Percentiles rank a stretch among this genome's conserved stretches.
Conservation (phyloP, 1,140 invertebrate species). For the Drosophila nigrodunni region DNA sequence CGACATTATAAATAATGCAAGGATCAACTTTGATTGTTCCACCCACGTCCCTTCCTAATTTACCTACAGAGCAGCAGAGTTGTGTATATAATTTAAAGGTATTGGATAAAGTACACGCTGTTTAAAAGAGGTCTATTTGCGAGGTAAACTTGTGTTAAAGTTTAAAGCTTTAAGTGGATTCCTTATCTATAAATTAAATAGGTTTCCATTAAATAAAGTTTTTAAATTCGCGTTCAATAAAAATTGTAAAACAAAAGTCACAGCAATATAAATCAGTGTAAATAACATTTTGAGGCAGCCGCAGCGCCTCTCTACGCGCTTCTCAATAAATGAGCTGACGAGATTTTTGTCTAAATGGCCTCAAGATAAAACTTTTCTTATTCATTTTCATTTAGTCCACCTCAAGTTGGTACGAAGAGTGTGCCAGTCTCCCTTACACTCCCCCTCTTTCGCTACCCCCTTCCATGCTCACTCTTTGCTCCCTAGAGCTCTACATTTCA, state of each 20-base stretch:
- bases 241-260: too few relatives aligned
- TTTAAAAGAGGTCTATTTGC: too few relatives aligned
- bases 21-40: not conserved
- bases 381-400: slow-evolving; percentile 25
- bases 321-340: slow-evolving; percentile 18
- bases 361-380: slow-evolving; percentile 7
- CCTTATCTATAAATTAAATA: too few relatives aligned
- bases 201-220: too few relatives aligned
- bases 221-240: too few relatives aligned
- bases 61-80: not conserved
- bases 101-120: not conserved
- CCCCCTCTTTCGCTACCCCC: too few relatives aligned
- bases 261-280: not conserved
- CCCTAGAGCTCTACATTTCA: slow-evolving; percentile 49
- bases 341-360: slow-evolving; percentile 1
- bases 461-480: too few relatives aligned
- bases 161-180: too few relatives aligned
- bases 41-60: not conserved
- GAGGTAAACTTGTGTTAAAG: too few relatives aligned
- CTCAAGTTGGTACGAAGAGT: slow-evolving; percentile 19
- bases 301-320: not conserved
- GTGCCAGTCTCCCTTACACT: not conserved
- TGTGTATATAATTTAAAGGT: slow-evolving; percentile 11
- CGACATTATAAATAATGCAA: slow-evolving; percentile 62
- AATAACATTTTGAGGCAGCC: not conserved